Conservation (phyloP, 1,140 invertebrate species). For the Lepidurus packardi region DNA sequence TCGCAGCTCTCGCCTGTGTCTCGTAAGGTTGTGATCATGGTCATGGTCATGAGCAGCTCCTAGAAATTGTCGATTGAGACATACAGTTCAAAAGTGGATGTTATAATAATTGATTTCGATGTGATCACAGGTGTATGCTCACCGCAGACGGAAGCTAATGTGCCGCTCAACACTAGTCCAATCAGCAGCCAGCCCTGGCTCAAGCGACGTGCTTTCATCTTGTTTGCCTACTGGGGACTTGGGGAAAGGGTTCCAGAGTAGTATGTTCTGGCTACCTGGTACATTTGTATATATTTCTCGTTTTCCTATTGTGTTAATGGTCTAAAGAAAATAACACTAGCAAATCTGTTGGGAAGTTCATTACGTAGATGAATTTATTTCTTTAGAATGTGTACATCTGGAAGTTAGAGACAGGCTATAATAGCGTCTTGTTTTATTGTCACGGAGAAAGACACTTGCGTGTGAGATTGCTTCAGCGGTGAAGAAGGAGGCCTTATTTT, state of each 20-base stretch:
- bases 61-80: not conserved
- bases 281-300: not conserved
- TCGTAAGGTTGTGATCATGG: not conserved
- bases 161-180: not conserved
- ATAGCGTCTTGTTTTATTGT: not conserved
- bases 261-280: not conserved
- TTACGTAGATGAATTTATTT: not conserved
- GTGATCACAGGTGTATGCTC: not conserved
- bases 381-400: not conserved
- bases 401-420: not conserved
- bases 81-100: not conserved
- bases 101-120: not conserved
- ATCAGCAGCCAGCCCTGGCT: not conserved
- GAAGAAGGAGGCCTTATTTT: not conserved
- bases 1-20: not conserved
- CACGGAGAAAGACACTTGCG: not conserved
- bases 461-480: not conserved
- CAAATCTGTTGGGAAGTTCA: not conserved
- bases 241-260: not conserved
- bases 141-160: not conserved
- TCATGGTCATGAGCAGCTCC: not conserved
- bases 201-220: not conserved
- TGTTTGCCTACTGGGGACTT: not conserved
- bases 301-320: not conserved
- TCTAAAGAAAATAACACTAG: not conserved